Evolutionary conservation across 2,888 invertebrate species (phyloP), one percentile per base, ranked within the genome.

Genomic region (Megalurothrips usitatus): DNA sequence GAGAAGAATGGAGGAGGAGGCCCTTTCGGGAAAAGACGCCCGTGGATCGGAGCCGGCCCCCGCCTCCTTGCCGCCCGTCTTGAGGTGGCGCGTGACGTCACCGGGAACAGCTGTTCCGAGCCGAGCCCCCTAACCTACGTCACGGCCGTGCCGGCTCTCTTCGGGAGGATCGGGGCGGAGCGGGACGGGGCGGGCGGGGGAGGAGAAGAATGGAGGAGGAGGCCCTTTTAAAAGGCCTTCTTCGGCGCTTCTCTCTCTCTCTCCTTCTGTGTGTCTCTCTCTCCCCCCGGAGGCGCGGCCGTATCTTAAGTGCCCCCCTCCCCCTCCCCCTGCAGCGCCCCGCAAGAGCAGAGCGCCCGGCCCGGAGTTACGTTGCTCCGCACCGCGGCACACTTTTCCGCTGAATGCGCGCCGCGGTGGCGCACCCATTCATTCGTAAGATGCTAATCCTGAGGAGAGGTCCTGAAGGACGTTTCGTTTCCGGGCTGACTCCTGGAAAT

Each of bases 401-500:
- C 34, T 58, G 58, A 58, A 58, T 58, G 14, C 58, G 58, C 17
- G 58, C 58, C 6, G 58, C 19, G 52, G 52, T 17, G 52, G 52
- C 14, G 52, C 12, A n/a, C 58, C 52, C 58, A 58, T 58, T 58
- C 58, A 58, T 58, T 58, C 58, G 58, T 58, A 58, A 58, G 58
- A 58, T 58, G 58, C 58, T 58, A 58, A 58, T 58, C 58, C 58
- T 58, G 58, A 58, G 58, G 58, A 58, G 58, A 58, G 58, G 58
- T 58, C 58, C 58, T 58, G 58, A 58, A 58, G 58, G 58, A 58
- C 58, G 58, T 58, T 58, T 58, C 58, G 58, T 58, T 58, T 58
- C 58, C 58, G 58, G 58, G 58, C 34, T 43, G 34, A 43, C 34
- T 43, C 34, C 34, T 43, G 34, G 34, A 6, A 43, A 43, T 43